Evolutionary conservation across 2,797 vertebrate species (phyloP).

Genomic region (Sylvia borin): DNA sequence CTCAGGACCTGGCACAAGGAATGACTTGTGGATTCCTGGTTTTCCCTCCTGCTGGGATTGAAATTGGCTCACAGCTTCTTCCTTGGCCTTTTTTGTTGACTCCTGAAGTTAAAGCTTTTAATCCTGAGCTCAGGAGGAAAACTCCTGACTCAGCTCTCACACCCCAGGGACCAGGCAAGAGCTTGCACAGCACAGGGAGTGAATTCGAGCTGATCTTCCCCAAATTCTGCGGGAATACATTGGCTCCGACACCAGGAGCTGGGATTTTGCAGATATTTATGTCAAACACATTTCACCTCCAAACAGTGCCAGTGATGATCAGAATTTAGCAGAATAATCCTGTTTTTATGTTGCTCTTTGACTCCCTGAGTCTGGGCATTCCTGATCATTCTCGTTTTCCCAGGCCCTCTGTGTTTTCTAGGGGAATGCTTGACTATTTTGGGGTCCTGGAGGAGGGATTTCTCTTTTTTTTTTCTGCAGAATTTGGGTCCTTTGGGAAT

Average conservation of each 20-base stretch:
- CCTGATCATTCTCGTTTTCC: accelerated
- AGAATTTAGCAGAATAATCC: neutral
- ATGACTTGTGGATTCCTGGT: neutral
- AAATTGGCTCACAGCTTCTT: neutral
- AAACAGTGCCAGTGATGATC: neutral
- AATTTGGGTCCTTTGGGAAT: neutral
- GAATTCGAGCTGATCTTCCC: neutral
- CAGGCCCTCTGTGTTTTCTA: accelerated
- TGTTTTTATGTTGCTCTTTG: accelerated
- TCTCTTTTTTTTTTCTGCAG: neutral
- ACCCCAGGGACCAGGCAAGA: neutral
- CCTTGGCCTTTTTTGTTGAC: neutral
- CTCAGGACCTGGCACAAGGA: neutral
- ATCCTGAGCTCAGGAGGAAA: neutral
- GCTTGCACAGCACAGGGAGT: neutral
- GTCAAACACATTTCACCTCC: neutral
- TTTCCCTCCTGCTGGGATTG: neutral
- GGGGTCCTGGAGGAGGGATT: neutral
- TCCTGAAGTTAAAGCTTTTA: neutral
- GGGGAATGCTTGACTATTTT: accelerated
- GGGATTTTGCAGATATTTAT: neutral
- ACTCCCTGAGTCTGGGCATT: neutral
- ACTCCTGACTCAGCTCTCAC: neutral
- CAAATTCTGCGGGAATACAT: neutral
- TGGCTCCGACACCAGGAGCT: accelerated